phyloP scores from a whole-genome alignment of 1,140 invertebrate genomes.

The Aphis craccivora region DNA sequence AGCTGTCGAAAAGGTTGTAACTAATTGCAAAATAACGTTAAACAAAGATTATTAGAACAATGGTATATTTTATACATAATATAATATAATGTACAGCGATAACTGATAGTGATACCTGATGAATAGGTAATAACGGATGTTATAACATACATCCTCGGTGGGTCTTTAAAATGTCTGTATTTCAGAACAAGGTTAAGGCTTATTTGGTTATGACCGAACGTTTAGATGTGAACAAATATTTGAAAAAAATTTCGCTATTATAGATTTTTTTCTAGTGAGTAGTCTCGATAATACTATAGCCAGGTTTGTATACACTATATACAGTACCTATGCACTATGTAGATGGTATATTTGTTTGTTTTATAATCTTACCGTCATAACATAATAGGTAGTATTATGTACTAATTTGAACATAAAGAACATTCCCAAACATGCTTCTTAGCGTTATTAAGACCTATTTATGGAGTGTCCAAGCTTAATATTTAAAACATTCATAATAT shows the following conservation, averaged over 20 bases:
- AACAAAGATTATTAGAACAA: too few species aligned
- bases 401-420: background rate
- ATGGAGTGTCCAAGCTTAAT: background rate
- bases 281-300: background rate
- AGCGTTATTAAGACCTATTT: background rate
- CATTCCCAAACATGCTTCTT: background rate
- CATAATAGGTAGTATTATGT: background rate
- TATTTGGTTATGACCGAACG: background rate
- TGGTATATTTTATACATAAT: too few species aligned
- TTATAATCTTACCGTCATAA: background rate
- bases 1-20: too few species aligned
- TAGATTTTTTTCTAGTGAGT: background rate
- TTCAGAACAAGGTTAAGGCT: too few species aligned
- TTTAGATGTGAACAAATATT: background rate
- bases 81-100: too few species aligned
- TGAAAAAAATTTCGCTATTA: background rate
- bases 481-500: background rate
- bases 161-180: too few species aligned
- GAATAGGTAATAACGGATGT: too few species aligned
- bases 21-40: too few species aligned
- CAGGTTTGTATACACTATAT: background rate
- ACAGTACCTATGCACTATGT: background rate
- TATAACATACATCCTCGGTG: too few species aligned
- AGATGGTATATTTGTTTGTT: background rate
- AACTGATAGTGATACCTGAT: too few species aligned